Evolutionary conservation across 1,140 invertebrate species (phyloP).

Genomic region (Mamestra configurata): DNA sequence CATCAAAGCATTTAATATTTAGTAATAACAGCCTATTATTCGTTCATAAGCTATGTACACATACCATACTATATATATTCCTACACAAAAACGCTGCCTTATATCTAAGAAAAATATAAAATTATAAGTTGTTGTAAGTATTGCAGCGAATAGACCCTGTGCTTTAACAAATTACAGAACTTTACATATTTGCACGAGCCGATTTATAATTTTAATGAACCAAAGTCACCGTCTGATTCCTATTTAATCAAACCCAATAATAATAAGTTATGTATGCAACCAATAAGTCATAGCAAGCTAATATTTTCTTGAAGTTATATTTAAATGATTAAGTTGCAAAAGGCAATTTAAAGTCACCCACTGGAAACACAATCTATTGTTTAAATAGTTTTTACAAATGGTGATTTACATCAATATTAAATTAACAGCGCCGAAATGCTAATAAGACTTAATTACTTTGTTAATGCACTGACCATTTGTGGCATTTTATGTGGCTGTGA

Average conservation of each 20-base stretch:
- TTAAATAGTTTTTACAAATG: slow-evolving; percentile 26
- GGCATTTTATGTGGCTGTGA: slow-evolving; percentile 14
- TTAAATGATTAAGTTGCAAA: neutral
- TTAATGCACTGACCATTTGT: slow-evolving; percentile 34
- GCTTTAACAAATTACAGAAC: neutral
- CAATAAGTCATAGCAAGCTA: slow-evolving; percentile 5
- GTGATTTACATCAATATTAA: neutral
- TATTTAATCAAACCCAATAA: slow-evolving; percentile 14
- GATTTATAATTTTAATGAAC: slow-evolving; percentile 12
- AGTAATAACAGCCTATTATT: too few relatives aligned
- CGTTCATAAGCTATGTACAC: too few relatives aligned
- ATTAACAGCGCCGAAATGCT: slow-evolving; percentile 12
- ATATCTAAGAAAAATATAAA: neutral
- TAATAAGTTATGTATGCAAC: slow-evolving; percentile 18
- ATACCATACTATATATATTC: too few relatives aligned
- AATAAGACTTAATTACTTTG: slow-evolving; percentile 37
- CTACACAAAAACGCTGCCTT: neutral
- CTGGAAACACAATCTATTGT: neutral
- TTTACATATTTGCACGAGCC: neutral
- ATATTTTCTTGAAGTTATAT: neutral
- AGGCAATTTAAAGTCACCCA: neutral
- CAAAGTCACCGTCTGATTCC: neutral
- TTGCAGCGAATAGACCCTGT: neutral
- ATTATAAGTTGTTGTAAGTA: neutral
- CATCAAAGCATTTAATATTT: too few relatives aligned